Base-by-base conservation (phyloP, 2,113 vertebrate genomes). In the Podarcis muralis region DNA sequence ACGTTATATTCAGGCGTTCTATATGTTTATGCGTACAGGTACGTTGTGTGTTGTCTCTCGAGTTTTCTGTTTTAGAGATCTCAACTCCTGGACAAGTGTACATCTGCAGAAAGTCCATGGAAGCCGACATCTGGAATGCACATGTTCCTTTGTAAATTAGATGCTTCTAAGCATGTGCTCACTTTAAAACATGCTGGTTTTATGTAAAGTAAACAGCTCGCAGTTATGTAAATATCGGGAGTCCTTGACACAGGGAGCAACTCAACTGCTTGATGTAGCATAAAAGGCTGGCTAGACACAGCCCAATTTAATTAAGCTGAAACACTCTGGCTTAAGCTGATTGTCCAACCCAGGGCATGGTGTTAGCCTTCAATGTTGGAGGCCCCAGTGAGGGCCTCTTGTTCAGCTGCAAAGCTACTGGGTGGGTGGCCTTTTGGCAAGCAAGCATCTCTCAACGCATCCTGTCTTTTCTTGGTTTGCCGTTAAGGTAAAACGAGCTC, bases 181-280 rank as follows among this genome's bases (percentile, higher is more conserved):
- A 16, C 59, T 48, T 81, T 87, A 81, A 87, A 87, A 59, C 43
- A 81, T 72, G 27, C 68, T 35, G 43, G 30, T 88, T 88, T 76
- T 77, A 48, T 37, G 32, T 40, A 66, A 43, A 32, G n/a, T 48
- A 75, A 88, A 66, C 40, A 77, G 66, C n/a, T 35, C 65, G 57
- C 35, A 77, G 27, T 53, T 71, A 77, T 83, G 59, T 83, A 53
- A 66, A 68, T 83, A 77, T 35, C 43, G 82, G 37, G 18, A 43
- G 32, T 59, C 68, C 66, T 87, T 81, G 35, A 72, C 48, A 62
- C 32, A 43, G 48, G n/a, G 35, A 74, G 20, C 53, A 75, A n/a
- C 16, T n/a, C 59, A 8, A 40, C 27, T 66, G 53, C 37, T 32
- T 43, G 13, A 59, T 87, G 18, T 13, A 35, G 20, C 2, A n/a